Evolutionary conservation across 2,797 vertebrate species (phyloP).

Genomic region (Thalassophryne amazonica): DNA sequence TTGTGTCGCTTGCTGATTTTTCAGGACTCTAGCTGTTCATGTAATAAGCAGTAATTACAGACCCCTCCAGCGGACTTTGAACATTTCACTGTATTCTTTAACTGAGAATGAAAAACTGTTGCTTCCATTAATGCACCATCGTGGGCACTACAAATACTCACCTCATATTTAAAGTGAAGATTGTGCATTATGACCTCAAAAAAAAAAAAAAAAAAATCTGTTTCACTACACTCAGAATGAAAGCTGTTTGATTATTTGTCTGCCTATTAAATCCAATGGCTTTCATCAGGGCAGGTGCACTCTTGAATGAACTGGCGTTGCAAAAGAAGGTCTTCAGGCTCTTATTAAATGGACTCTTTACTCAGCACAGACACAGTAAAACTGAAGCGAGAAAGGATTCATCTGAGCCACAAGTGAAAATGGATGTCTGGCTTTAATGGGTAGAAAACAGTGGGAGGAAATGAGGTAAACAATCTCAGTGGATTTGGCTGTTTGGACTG

Average conservation of each 20-base stretch:
- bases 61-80: neutral
- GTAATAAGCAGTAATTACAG: slow-evolving; percentile 13
- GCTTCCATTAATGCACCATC: slow-evolving; percentile 14
- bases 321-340: neutral
- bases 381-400: slow-evolving; percentile 44
- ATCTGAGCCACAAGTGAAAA: slow-evolving; percentile 34
- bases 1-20: neutral
- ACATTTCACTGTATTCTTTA: too few species aligned
- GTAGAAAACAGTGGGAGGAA: neutral
- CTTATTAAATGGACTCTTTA: slow-evolving; percentile 41
- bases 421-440: slow-evolving; percentile 24
- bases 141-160: slow-evolving; percentile 34
- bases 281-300: slow-evolving; percentile 15
- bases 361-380: slow-evolving; percentile 44
- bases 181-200: neutral
- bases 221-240: slow-evolving; percentile 2
- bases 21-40: neutral
- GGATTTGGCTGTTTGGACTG: too few species aligned
- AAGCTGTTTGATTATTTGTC: slow-evolving; percentile 29
- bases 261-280: slow-evolving; percentile 27
- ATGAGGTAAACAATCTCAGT: too few species aligned
- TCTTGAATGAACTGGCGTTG: slow-evolving; percentile 21
- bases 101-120: slow-evolving; percentile 22
- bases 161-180: slow-evolving; percentile 23
- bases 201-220: neutral